Percentiles rank a stretch among this genome's conserved stretches.
phyloP scores from a whole-genome alignment of 2,797 vertebrate genomes.

The Poecilia wingei region DNA sequence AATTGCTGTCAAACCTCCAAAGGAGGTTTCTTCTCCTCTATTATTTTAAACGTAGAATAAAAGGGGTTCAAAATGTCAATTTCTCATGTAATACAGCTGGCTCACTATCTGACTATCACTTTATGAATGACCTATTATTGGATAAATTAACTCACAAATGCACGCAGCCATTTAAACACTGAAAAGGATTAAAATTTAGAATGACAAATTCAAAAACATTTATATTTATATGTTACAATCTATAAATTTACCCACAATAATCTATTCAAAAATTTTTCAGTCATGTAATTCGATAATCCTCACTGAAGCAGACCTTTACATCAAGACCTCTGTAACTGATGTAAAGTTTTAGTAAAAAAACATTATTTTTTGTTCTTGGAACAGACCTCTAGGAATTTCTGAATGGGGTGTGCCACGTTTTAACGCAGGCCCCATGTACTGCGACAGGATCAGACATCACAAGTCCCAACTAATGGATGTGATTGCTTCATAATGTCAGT shows the following conservation, averaged over 20 bases:
- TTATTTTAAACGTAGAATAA: neutral
- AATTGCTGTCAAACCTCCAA: neutral
- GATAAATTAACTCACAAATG: neutral
- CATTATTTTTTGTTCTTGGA: neutral
- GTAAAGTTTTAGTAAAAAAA: neutral
- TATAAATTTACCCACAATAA: neutral
- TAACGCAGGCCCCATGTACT: conserved; percentile 49
- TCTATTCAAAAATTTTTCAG: neutral
- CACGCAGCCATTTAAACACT: neutral
- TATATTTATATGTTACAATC: neutral
- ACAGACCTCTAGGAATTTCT: conserved; percentile 53
- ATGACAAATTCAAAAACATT: neutral
- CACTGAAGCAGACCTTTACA: neutral
- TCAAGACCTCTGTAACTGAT: neutral
- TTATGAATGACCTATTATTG: neutral
- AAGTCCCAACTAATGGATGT: conserved; percentile 71
- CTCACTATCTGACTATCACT: neutral
- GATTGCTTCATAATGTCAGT: conserved; percentile 71
- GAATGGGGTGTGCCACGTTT: conserved; percentile 47
- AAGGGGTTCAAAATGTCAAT: neutral
- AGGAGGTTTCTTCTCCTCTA: neutral
- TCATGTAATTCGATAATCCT: neutral
- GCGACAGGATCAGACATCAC: conserved; percentile 72
- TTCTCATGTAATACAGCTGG: neutral
- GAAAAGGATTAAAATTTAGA: neutral